phyloP scores from a whole-genome alignment of 2,888 invertebrate species.

The Meiosimyza platycephala region DNA sequence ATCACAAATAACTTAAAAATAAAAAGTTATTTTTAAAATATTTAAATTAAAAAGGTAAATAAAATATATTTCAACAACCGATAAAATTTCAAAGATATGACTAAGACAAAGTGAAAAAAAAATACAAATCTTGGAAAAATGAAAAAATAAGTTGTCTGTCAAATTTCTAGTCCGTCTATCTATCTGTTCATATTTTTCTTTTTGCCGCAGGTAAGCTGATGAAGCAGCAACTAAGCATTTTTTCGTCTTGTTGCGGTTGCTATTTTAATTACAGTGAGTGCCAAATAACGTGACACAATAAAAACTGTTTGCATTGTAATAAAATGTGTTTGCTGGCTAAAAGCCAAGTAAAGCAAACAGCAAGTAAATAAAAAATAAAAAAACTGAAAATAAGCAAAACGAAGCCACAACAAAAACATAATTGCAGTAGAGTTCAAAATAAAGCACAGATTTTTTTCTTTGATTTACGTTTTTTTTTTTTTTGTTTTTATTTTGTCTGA shows the following conservation, averaged over 20 bases:
- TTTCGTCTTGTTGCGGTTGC: background rate
- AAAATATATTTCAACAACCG: background rate
- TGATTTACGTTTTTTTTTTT: background rate
- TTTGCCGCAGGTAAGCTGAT: too few species aligned
- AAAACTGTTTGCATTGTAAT: conserved; percentile 46
- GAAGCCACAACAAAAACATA: conserved; percentile 13
- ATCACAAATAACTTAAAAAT: too few species aligned
- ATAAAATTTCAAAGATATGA: background rate
- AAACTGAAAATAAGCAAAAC: conserved; percentile 36
- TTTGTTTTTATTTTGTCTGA: too few species aligned
- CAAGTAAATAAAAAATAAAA: conserved; percentile 20
- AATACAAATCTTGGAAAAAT: background rate
- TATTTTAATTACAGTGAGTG: conserved; percentile 45
- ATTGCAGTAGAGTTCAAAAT: conserved; percentile 1
- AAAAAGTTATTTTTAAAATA: too few species aligned
- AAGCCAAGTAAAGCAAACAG: conserved; percentile 32
- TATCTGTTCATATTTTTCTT: too few species aligned
- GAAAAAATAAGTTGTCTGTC: background rate
- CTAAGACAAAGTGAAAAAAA: background rate
- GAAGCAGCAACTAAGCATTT: background rate
- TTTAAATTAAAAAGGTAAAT: too few species aligned
- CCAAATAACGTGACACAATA: conserved; percentile 59
- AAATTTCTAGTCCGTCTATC: background rate
- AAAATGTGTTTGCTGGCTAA: conserved; percentile 43
- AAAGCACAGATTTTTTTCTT: background rate